These are phyloP conservation scores for Danio albolineatus DNA, from an alignment of 2,797 vertebrate genomes.

Conservation along the genomic window DNA sequence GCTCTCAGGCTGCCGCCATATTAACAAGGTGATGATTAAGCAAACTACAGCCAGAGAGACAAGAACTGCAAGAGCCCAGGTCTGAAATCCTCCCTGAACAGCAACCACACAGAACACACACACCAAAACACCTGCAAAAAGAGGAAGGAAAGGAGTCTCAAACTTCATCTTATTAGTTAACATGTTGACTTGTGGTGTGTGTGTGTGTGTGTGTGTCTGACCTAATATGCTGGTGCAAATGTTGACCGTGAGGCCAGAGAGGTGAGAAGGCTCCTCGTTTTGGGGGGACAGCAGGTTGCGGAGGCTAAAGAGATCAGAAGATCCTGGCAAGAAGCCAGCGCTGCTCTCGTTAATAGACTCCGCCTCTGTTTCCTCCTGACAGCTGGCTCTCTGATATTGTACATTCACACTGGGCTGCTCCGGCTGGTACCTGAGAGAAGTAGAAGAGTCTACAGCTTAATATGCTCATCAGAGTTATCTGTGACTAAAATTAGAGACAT, in stretches of 20 bases:
- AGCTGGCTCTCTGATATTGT: conserved; percentile 89
- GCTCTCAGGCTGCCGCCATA: conserved; percentile 93
- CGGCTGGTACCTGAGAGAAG: conserved; percentile 86
- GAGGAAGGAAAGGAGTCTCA: neutral
- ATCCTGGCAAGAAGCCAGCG: conserved; percentile 77
- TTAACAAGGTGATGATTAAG: conserved; percentile 74
- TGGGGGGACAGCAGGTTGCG: conserved; percentile 79
- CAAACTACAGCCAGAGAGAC: conserved; percentile 62
- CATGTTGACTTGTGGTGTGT: neutral
- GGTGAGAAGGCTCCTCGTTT: conserved; percentile 82
- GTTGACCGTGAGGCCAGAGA: conserved; percentile 86
- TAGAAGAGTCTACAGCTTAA: neutral
- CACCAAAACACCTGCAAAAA: conserved; percentile 82
- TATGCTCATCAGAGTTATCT: neutral
- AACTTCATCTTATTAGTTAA: neutral
- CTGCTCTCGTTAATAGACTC: conserved; percentile 83
- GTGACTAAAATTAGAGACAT: too few relatives aligned
- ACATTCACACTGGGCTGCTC: conserved; percentile 80
- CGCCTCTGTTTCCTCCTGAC: conserved; percentile 82
- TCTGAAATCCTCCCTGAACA: conserved; percentile 75
- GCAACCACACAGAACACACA: conserved; percentile 84
- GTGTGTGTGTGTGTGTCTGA: conserved; percentile 70
- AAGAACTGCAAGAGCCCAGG: conserved; percentile 78
- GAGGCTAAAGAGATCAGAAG: conserved; percentile 77
- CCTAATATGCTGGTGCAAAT: conserved; percentile 84